Evolutionary conservation across 2,888 invertebrate species (phyloP).

Genomic region (Melipona beecheii): DNA sequence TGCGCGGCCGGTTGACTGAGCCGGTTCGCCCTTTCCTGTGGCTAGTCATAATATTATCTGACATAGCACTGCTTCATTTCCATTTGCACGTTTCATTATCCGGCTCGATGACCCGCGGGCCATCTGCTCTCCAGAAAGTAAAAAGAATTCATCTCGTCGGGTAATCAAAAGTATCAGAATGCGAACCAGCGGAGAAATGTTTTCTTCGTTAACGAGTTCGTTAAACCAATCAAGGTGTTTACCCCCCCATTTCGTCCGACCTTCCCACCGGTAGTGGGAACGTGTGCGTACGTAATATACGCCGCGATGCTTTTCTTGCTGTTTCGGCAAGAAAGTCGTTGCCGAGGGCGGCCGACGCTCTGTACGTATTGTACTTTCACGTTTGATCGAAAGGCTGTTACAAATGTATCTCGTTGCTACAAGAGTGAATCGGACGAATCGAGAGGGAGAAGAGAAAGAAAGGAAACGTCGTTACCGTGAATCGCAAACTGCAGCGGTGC

Average conservation of each 20-base stretch:
- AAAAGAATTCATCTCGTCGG: slow-evolving; percentile 62
- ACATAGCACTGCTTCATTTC: slow-evolving; percentile 77
- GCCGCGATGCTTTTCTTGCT: not conserved
- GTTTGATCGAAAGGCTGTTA: not conserved
- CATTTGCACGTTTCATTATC: slow-evolving; percentile 80
- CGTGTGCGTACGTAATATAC: not conserved
- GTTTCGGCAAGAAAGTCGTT: not conserved
- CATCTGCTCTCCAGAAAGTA: slow-evolving; percentile 54
- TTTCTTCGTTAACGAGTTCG: slow-evolving; percentile 63
- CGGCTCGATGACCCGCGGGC: slow-evolving; percentile 76
- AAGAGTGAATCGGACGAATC: slow-evolving; percentile 2
- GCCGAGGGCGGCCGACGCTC: not conserved
- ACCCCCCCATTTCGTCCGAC: slow-evolving; percentile 36
- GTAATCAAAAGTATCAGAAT: slow-evolving; percentile 67
- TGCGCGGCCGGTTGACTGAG: slow-evolving; percentile 56
- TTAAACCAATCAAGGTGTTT: slow-evolving; percentile 61
- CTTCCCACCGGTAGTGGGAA: not conserved
- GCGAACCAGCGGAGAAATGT: slow-evolving; percentile 47
- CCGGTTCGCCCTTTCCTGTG: slow-evolving; percentile 65
- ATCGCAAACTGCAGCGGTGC: slow-evolving; percentile 51
- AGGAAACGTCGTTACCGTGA: slow-evolving; percentile 44
- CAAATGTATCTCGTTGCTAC: not conserved
- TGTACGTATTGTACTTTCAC: not conserved
- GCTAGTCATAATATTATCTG: slow-evolving; percentile 80
- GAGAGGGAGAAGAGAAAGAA: not conserved